A percentile compares a stretch with the other conserved stretches of the same genome.
phyloP scores from a whole-genome alignment of 2,888 invertebrate species.

The Cenopis cana region DNA sequence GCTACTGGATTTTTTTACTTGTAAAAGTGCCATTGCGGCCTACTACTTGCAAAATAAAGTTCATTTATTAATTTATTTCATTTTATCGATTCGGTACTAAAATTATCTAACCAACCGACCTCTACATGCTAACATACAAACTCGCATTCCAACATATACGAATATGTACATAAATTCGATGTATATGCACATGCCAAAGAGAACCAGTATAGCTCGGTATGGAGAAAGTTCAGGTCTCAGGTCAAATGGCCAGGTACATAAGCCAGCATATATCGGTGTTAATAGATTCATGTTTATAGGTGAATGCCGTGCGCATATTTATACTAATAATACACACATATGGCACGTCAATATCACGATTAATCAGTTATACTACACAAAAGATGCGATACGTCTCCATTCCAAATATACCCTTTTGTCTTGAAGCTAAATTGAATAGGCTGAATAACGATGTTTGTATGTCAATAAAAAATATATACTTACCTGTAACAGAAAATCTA shows the following conservation, averaged over 20 bases:
- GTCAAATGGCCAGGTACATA: conserved; percentile 56
- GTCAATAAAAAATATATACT: too few species aligned
- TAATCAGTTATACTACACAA: too few species aligned
- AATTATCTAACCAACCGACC: conserved; percentile 2
- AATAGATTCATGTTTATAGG: conserved; percentile 72
- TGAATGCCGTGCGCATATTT: conserved; percentile 48
- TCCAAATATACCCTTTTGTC: too few species aligned
- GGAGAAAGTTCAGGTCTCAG: conserved; percentile 65
- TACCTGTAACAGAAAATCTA: too few species aligned
- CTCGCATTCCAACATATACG: conserved; percentile 47
- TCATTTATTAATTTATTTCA: too few species aligned
- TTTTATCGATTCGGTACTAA: too few species aligned
- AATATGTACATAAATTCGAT: conserved; percentile 45
- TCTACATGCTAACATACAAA: conserved; percentile 20
- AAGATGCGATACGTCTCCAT: too few species aligned
- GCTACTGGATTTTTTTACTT: too few species aligned
- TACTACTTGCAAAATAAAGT: too few species aligned
- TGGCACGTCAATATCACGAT: conserved; percentile 1
- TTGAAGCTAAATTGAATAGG: too few species aligned
- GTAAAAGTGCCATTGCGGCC: too few species aligned
- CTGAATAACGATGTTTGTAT: too few species aligned
- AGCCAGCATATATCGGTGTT: conserved; percentile 64
- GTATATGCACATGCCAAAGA: conserved; percentile 48
- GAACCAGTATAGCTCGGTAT: conserved; percentile 53
- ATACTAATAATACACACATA: conserved; percentile 17